Evolutionary conservation across 2,113 vertebrate genomes (phyloP).

Genomic region (Siniperca knerii): DNA sequence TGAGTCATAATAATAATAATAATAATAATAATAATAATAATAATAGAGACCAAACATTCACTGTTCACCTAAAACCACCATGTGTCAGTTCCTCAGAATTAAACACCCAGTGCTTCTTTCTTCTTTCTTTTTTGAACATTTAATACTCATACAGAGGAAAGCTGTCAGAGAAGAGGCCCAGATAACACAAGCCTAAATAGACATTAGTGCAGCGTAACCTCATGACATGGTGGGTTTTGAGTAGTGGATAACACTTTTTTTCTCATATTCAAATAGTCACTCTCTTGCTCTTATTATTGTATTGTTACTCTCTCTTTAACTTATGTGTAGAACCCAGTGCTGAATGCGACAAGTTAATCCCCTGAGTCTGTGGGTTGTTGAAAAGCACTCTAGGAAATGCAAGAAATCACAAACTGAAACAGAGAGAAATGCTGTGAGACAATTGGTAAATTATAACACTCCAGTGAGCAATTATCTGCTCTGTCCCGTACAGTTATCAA

Average conservation of each 20-base stretch:
- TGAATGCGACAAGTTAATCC: background rate
- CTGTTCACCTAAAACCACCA: background rate
- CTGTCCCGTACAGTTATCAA: conserved; percentile 2
- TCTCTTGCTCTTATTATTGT: background rate
- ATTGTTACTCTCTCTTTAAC: background rate
- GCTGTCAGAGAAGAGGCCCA: background rate
- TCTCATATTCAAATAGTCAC: background rate
- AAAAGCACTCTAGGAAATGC: conserved; percentile 3
- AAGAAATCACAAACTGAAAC: background rate
- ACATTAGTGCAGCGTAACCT: background rate
- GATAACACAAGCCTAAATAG: background rate
- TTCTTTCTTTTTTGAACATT: background rate
- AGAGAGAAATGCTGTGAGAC: background rate
- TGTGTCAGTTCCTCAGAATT: background rate
- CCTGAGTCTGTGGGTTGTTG: background rate
- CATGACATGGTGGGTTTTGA: background rate
- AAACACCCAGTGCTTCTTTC: background rate
- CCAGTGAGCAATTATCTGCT: conserved; percentile 20
- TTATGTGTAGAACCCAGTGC: background rate
- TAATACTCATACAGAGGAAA: background rate
- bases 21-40: no score
- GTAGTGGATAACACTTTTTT: no score
- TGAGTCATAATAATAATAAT: background rate
- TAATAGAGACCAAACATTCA: background rate
- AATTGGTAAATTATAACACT: conserved; percentile 15